A percentile compares a stretch with the other conserved stretches of the same genome.
These are phyloP conservation scores for Nephotettix cincticeps DNA, from an alignment of 1,140 invertebrate genomes.

Conservation along the genomic window DNA sequence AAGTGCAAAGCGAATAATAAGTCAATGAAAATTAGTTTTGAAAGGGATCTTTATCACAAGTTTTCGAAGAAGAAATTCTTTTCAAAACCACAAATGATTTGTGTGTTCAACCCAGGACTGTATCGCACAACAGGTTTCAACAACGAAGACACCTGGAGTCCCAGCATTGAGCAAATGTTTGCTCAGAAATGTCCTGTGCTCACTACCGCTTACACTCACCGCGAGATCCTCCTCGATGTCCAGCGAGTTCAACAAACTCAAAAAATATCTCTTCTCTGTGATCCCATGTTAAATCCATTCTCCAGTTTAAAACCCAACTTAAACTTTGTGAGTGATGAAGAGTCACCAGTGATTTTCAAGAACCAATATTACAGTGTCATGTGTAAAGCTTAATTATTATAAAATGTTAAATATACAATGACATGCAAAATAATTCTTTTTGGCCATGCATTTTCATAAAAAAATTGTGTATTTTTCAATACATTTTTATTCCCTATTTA, in stretches of 20 bases:
- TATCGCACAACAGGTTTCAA: slow-evolving; percentile 63
- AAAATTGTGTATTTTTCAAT: too few species aligned
- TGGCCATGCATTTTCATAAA: too few species aligned
- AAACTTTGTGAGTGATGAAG: slow-evolving; percentile 70
- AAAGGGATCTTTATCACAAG: slow-evolving; percentile 60
- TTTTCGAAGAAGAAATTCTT: slow-evolving; percentile 51
- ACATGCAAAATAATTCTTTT: too few species aligned
- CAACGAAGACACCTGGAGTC: slow-evolving; percentile 62
- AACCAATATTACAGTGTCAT: slow-evolving; percentile 62
- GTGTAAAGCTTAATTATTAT: background rate
- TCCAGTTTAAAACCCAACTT: slow-evolving; percentile 66
- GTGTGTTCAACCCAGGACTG: slow-evolving; percentile 69
- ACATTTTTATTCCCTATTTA: too few species aligned
- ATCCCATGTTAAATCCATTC: slow-evolving; percentile 60
- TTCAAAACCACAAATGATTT: slow-evolving; percentile 58
- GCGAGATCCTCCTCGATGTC: slow-evolving; percentile 62
- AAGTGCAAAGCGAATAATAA: slow-evolving; percentile 49
- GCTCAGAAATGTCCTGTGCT: slow-evolving; percentile 56
- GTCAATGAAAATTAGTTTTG: slow-evolving; percentile 53
- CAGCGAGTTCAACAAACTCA: slow-evolving; percentile 50
- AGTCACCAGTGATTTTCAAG: slow-evolving; percentile 67
- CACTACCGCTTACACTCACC: slow-evolving; percentile 63
- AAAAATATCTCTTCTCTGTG: slow-evolving; percentile 51
- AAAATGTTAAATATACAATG: background rate
- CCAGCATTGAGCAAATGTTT: slow-evolving; percentile 53